Evolutionary conservation across 2,888 invertebrate genomes (phyloP).

Genomic region (Lasioglossum villosulum): DNA sequence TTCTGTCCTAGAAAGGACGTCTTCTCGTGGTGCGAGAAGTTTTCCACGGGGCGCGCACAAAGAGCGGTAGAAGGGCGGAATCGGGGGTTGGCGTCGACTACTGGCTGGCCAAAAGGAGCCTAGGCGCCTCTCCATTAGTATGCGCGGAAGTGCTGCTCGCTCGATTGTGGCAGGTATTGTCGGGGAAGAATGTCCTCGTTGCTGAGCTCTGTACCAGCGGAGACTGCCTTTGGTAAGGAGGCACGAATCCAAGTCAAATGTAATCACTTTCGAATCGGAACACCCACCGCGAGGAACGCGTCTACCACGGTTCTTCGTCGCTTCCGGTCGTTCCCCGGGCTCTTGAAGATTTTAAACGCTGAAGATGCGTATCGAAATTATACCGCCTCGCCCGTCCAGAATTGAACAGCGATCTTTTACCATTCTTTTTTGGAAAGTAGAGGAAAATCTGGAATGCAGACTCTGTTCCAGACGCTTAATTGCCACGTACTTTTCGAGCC

Average conservation of each 20-base stretch:
- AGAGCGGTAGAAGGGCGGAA: conserved; percentile 30
- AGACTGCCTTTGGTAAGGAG: conserved; percentile 73
- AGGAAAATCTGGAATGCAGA: too few relatives aligned
- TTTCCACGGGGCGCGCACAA: conserved; percentile 51
- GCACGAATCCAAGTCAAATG: conserved; percentile 73
- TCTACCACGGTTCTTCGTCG: conserved; percentile 35
- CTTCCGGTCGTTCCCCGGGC: conserved; percentile 3
- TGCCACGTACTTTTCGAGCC: not conserved
- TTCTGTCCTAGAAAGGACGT: conserved; percentile 26
- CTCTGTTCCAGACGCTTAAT: not conserved
- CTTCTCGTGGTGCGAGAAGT: conserved; percentile 49
- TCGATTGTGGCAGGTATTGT: conserved; percentile 83
- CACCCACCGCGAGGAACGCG: conserved; percentile 44
- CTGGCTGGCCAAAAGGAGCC: conserved; percentile 67
- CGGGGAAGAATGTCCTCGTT: conserved; percentile 83
- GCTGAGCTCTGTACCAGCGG: conserved; percentile 70
- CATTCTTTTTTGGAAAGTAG: too few relatives aligned
- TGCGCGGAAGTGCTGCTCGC: conserved; percentile 81
- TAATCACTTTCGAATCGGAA: conserved; percentile 70
- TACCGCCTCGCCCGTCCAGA: not conserved
- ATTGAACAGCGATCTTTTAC: not conserved
- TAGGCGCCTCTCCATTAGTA: conserved; percentile 80
- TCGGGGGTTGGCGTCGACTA: conserved; percentile 52
- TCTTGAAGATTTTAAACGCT: conserved; percentile 13
- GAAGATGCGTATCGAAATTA: not conserved